Base-by-base conservation (phyloP, 2,888 invertebrate genomes). In the Drosophila paracracens region DNA sequence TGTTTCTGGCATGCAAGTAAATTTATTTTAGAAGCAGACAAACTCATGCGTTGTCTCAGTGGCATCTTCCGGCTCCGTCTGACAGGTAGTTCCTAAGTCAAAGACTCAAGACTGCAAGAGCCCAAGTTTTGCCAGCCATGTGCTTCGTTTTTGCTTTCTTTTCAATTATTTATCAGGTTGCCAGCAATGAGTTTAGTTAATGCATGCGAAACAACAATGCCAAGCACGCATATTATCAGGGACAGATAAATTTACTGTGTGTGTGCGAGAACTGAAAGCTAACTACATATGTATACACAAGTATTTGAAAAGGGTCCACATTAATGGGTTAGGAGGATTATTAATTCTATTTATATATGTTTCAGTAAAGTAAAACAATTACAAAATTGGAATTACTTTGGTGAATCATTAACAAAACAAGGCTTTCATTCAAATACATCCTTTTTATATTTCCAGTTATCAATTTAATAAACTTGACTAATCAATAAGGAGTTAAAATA, bases 101-200 rank as follows among this genome's bases (percentile, higher is more conserved):
- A 64, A 40, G 57, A 36, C 57, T 35, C 35, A 10, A 16, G 8
- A 43, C 16, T 33, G 11, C 33, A 59, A 25, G 58, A 46, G 46
- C 33, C 31, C 46, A 73, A 73, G 52, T 74, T 63, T 62, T 56
- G 53, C 48, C 48, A 62, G 27, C 46, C 35, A 31, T 69, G 36
- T 54, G 69, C 73, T 53, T 46, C 54, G 60, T 53, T 72, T 61
- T 53, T 68, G 81, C 62, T 65, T 74, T 76, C 76, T 78, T 76
- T 81, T 76, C 67, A 81, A 78, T 76, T 79, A 76, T 80, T 79
- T 79, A 80, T 74, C 79, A 80, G 77, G 59, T 18, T 59, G 76
- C 53, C 63, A 71, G 67, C 64, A 65, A 40, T n/a, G 62, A 64
- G 67, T 67, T 79, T 65, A 66, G 69, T 64, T 76, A 79, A 76